phyloP scores from a whole-genome alignment of 2,797 vertebrate genomes.

The Liasis olivaceus region DNA sequence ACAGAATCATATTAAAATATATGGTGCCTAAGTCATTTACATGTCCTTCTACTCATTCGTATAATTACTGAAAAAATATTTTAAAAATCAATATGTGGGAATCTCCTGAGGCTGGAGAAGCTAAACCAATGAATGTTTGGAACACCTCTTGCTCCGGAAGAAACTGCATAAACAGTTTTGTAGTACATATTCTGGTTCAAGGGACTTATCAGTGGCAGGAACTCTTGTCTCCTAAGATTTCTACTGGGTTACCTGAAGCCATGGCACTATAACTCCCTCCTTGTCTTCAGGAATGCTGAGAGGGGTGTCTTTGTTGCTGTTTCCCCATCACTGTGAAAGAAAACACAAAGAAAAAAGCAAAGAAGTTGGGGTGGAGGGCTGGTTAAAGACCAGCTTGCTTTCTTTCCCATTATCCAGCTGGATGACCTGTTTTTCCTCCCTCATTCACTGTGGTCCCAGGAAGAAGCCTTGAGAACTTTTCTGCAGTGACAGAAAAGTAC shows the following conservation, averaged over 20 bases:
- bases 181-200: neutral
- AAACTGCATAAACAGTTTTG: neutral
- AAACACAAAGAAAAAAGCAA: neutral
- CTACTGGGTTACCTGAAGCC: neutral
- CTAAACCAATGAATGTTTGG: neutral
- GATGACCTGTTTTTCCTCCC: neutral
- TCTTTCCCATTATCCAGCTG: neutral
- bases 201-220: neutral
- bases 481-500: neutral
- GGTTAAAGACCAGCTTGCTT: neutral
- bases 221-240: neutral
- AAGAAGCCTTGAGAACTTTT: neutral
- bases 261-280: neutral
- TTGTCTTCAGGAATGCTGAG: neutral
- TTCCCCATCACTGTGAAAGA: neutral
- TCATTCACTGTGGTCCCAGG: neutral
- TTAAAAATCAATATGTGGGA: neutral
- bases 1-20: neutral
- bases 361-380: neutral
- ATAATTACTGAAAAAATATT: neutral
- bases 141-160: neutral
- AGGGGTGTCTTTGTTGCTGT: neutral
- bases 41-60: neutral
- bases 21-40: neutral
- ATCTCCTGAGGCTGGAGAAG: neutral